Evolutionary conservation across 2,113 vertebrate species (phyloP), one percentile per base, ranked within the genome.

Genomic region (Ciconia maguari): DNA sequence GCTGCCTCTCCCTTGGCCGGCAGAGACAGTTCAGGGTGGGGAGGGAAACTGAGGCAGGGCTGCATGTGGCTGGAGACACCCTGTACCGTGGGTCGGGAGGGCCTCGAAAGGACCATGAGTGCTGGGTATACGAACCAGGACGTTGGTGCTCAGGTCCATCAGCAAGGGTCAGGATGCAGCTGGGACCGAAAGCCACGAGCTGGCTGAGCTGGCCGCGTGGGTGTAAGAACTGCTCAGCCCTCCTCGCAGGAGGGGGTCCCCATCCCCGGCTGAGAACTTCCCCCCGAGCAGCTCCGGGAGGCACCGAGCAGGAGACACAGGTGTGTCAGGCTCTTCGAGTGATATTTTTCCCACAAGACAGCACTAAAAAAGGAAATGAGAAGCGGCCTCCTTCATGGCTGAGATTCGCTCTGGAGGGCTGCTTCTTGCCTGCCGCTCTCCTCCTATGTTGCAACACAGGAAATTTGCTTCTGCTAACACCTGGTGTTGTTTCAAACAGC

Each of bases 381-480:
- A 96, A 89, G 85, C 13, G 0, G 77, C 21, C 52, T 79, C 83
- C 85, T 88, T 66, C 85, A 65, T 38, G 85, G 76, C 94, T 87
- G 93, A 92, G 92, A 89, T 95, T 94, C 30, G 4, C 78, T 95
- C 91, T 21, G 46, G 75, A 86, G 89, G 66, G 65, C 85, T 88
- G 93, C 71, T 87, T 49, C 96, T 95, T 69, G 90, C 96, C 90
- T 89, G 68, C 95, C 0, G 3, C 83, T 89, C 65, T 85, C 51
- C 92, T 89, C 66, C 87, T 82, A 13, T 97, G 94, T 97, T 79
- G 95, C 95, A 96, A 97, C 91, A 97, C 96, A 98, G 96, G 97
- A 97, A 98, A 96, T 95, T 95, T 97, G 95, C 90, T 90, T 96
- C 94, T 95, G 93, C 94, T 93, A 96, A 97, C 97, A 97, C 96